These are phyloP conservation scores for Torymus texanus DNA, from an alignment of 2,888 invertebrate species.

Conservation along the genomic window DNA sequence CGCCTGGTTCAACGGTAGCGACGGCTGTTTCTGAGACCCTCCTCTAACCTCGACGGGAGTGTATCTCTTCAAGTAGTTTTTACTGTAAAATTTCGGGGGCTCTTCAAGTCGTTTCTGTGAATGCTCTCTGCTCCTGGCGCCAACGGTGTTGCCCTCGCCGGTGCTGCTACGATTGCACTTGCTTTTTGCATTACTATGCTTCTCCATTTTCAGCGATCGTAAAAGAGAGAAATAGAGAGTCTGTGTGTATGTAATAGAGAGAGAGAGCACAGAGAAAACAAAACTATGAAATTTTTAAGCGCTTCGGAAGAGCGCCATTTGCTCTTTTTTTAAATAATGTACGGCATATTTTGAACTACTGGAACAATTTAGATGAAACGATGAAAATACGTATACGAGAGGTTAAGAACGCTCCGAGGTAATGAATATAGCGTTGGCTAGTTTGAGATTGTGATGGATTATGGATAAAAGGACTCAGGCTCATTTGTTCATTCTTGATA, in stretches of 20 bases:
- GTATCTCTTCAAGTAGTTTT: constrained; percentile 53
- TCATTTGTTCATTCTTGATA: no score
- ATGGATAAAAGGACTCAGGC: no score
- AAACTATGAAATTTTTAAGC: constrained; percentile 39
- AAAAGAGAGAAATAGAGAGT: not conserved
- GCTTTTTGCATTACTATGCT: constrained; percentile 11
- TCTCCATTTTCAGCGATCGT: constrained; percentile 45
- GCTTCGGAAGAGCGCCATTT: not conserved
- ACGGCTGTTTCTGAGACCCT: not conserved
- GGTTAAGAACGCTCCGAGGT: no score
- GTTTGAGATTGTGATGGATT: no score
- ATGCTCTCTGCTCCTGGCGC: not conserved
- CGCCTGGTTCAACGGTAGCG: constrained; percentile 2
- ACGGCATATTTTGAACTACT: not conserved
- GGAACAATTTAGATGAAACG: not conserved
- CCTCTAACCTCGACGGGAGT: constrained; percentile 46
- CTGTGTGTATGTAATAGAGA: no score
- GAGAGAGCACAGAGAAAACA: no score
- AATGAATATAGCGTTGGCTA: no score
- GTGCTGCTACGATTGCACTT: constrained; percentile 20
- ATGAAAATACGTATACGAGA: no score
- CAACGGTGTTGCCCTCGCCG: not conserved
- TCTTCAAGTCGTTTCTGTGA: constrained; percentile 39
- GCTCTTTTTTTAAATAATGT: not conserved
- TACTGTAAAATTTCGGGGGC: constrained; percentile 54